Evolutionary conservation across 2,113 vertebrate genomes (phyloP), one percentile per base, ranked within the genome.

Genomic region (Azemiops feae): DNA sequence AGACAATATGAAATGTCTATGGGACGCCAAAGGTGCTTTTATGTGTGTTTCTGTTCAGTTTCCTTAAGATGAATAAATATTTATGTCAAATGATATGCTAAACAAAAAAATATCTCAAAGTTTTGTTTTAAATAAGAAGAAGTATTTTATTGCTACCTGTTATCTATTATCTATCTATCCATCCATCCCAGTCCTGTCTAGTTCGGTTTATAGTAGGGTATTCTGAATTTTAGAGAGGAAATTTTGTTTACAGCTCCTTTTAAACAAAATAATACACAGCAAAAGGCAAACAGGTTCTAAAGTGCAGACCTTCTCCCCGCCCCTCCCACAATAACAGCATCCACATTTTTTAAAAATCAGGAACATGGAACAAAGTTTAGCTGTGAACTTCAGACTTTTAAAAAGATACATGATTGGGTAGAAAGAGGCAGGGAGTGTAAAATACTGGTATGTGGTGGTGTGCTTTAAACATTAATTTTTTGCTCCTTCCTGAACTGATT

Each of bases 21-120:
- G 95, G 93, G 97, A 96, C 96, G 97, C 97, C 97, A 96, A 95
- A 97, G 96, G 97, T 97, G 97, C 96, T 96, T 97, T 91, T 96
- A 96, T 97, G 97, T 97, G 96, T 97, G 95, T 97, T 97, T 97
- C 95, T 97, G 97, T 97, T 97, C 94, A 94, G 95, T 97, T 97
- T 97, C 96, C 97, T 97, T 95, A 96, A 96, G 95, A 97, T 96
- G 95, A 97, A 97, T 97, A 97, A 97, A 97, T 96, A 97, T 97
- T 97, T 97, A 97, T 96, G 96, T 96, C n/a, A 97, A 97, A 97
- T 96, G 95, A 97, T 94, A 97, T 97, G 96, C 94, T 95, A 96
- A 96, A 94, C 69, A 45, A 30, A 52, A 90, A 45, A 14, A 30
- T 4, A 69, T 88, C 95, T 96, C 95, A 30, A 69, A 85, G 92